A percentile compares a stretch with the other conserved stretches of the same genome.
Conservation (phyloP, 2,888 invertebrate genomes). For the Dexiosoma caninum region DNA sequence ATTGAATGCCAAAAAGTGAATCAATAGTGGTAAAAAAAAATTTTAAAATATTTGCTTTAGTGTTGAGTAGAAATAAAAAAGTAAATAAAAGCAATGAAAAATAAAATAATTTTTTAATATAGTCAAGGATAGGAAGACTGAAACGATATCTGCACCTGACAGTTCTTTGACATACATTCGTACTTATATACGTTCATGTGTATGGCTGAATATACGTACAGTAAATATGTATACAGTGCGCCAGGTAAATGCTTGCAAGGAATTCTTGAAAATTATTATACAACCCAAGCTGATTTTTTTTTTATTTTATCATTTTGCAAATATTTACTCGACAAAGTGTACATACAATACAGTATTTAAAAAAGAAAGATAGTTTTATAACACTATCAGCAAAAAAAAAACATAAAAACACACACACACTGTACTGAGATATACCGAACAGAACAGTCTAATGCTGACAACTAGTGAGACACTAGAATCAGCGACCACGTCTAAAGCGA, state of each 20-base stretch:
- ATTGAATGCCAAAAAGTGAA: too few relatives aligned
- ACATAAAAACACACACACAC: neutral
- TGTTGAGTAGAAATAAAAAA: too few relatives aligned
- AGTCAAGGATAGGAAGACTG: neutral
- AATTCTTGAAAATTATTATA: too few relatives aligned
- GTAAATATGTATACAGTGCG: too few relatives aligned
- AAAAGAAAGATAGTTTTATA: neutral
- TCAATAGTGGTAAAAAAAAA: neutral
- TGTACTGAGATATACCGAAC: neutral
- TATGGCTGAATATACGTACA: neutral
- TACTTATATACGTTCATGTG: neutral
- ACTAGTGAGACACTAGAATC: neutral
- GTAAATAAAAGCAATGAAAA: too few relatives aligned
- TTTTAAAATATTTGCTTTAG: neutral
- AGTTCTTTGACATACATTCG: neutral
- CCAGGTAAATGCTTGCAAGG: too few relatives aligned
- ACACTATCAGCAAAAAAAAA: neutral
- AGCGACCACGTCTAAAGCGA: neutral
- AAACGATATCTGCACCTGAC: neutral
- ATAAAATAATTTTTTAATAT: too few relatives aligned
- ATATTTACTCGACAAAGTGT: too few relatives aligned
- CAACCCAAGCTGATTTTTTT: neutral
- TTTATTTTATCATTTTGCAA: too few relatives aligned
- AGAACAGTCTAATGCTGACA: slow-evolving; percentile 5
- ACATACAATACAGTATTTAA: too few relatives aligned